Evolutionary conservation across 2,888 invertebrate species (phyloP), one percentile per base, ranked within the genome.

Genomic region (Gasteruption jaculator): DNA sequence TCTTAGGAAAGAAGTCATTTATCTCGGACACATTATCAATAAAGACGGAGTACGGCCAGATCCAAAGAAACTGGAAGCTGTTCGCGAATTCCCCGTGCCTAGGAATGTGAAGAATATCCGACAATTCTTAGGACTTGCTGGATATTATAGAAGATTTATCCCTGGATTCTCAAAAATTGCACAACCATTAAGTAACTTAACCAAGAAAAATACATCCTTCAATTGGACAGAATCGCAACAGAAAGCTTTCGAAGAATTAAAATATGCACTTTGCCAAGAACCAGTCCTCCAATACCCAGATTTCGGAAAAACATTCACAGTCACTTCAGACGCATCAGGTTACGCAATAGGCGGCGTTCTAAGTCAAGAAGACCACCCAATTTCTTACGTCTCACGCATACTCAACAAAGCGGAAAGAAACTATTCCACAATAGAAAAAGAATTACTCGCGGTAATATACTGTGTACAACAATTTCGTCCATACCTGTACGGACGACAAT

Each of bases 381-480:
- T 54, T 14, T 56, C 59, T 11, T 60, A 58, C 44, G 57, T 49
- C 6, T 56, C 56, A 1, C 53, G 46, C 38, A 30, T 57, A 2
- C 32, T 60, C 24, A 58, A 56, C n/a, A 38, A 41, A 7, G 45
- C 55, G 5, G 56, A 65, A 44, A 36, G 30, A 21, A 41, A 31
- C 3, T 60, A 57, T 20, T 50, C 58, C 12, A 58, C 61, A 42
- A 58, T 57, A 21, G 57, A 58, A 38, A 59, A 58, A 41, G 56
- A 62, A 31, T 34, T 53, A 5, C 16, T 55, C 11, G 57, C 56
- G 3, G 56, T 60, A 7, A 19, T 48, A 1, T 45, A 35, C 38
- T 54, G 53, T 2, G 48, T 50, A 21, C 27, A 46, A 11, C 53
- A 43, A 49, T 60, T 54, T 45, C 24, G 51, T 26, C 52, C 55